Percentiles rank a stretch among this genome's conserved stretches.
Evolutionary conservation across 2,113 vertebrate species (phyloP).

Genomic region (Garra rufa): DNA sequence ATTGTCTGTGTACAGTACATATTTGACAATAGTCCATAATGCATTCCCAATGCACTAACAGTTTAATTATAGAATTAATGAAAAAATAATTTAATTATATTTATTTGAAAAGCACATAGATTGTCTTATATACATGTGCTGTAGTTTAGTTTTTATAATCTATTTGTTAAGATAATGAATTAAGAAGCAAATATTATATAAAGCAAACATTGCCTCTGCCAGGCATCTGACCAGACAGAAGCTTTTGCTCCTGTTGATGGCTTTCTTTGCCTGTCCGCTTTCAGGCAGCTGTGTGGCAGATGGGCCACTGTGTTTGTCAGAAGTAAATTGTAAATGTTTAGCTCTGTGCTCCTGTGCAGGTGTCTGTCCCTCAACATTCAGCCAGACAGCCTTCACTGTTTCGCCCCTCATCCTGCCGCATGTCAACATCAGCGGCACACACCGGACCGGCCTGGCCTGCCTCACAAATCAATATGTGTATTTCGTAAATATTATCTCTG

Average conservation of each 20-base stretch:
- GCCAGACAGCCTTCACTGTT: conserved; percentile 17
- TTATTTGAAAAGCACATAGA: background rate
- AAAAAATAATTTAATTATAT: background rate
- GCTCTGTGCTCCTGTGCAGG: conserved; percentile 54
- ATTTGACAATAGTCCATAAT: background rate
- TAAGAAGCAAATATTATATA: background rate
- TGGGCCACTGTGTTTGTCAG: conserved; percentile 37
- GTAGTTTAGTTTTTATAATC: background rate
- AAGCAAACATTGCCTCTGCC: background rate
- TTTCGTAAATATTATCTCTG: conserved; percentile 64
- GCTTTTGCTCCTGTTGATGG: background rate
- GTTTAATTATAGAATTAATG: too few relatives aligned
- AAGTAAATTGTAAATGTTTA: conserved; percentile 73
- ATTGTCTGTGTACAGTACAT: too few relatives aligned
- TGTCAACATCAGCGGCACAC: conserved; percentile 70
- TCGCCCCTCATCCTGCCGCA: conserved; percentile 30
- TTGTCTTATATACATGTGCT: background rate
- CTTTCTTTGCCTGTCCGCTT: conserved; percentile 46
- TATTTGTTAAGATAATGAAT: background rate
- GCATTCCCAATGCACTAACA: too few relatives aligned
- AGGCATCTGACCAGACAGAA: background rate
- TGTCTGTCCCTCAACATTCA: conserved; percentile 59
- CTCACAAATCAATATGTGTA: conserved; percentile 60
- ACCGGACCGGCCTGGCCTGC: conserved; percentile 54
- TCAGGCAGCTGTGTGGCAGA: conserved; percentile 47